A percentile compares a stretch with the other conserved stretches of the same genome.
phyloP scores from a whole-genome alignment of 2,113 vertebrate species.

The Girardinichthys multiradiatus region DNA sequence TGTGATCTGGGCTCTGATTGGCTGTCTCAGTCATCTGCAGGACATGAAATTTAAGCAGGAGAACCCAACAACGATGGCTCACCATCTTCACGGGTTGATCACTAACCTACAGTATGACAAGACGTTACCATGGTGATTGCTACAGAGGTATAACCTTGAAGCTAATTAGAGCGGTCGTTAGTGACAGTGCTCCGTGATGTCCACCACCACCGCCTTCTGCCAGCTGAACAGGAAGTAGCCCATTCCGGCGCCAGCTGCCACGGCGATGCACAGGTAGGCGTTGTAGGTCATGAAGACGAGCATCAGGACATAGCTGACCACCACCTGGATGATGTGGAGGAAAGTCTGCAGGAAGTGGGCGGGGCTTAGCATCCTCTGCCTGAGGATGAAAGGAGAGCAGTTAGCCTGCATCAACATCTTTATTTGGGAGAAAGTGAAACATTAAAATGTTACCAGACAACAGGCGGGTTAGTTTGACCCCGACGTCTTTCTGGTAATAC shows the following conservation, averaged over 20 bases:
- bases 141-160: slow-evolving; percentile 20
- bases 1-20: slow-evolving; percentile 39
- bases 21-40: background rate
- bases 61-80: background rate
- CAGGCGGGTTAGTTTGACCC: background rate
- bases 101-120: slow-evolving; percentile 8
- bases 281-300: slow-evolving; percentile 99
- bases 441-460: background rate
- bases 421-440: background rate
- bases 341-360: slow-evolving; percentile 91
- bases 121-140: slow-evolving; percentile 20
- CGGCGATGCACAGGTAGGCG: slow-evolving; percentile 94
- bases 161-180: slow-evolving; percentile 58
- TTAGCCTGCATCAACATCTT: slow-evolving; percentile 10
- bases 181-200: slow-evolving; percentile 98
- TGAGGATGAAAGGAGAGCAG: slow-evolving; percentile 47
- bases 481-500: no score
- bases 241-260: slow-evolving; percentile 88
- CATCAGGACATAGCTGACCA: slow-evolving; percentile 98
- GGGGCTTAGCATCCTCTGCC: slow-evolving; percentile 94
- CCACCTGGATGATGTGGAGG: slow-evolving; percentile 93
- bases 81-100: background rate
- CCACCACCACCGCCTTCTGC: slow-evolving; percentile 96
- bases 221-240: slow-evolving; percentile 99
- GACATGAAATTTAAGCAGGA: background rate